Evolutionary conservation across 2,797 vertebrate genomes (phyloP).

Genomic region (Gobio occitaniae): DNA sequence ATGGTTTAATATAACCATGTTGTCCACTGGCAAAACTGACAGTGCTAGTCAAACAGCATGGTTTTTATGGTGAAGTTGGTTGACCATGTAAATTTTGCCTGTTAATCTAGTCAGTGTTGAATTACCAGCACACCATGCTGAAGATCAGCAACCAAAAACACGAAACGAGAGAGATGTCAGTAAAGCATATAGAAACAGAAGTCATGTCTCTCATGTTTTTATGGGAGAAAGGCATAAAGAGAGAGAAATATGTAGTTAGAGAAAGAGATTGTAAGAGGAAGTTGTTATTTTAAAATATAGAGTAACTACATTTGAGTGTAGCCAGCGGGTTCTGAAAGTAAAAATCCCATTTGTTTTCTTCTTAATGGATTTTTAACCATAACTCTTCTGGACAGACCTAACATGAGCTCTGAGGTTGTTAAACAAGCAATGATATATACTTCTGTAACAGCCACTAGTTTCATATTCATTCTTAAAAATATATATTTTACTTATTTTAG

Average conservation of each 20-base stretch:
- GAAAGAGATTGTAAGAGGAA: neutral
- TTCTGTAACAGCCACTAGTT: neutral
- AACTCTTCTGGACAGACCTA: neutral
- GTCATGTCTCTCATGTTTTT: neutral
- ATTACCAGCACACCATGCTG: neutral
- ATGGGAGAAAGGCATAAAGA: conserved; percentile 6
- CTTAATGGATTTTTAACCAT: conserved; percentile 6
- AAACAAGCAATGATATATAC: neutral
- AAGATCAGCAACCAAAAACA: neutral
- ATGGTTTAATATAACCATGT: neutral
- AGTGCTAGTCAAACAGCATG: neutral
- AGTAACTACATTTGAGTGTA: neutral
- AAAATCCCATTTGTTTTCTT: conserved; percentile 29
- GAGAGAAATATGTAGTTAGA: neutral
- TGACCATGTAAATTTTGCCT: neutral
- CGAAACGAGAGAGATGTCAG: neutral
- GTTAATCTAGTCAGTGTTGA: neutral
- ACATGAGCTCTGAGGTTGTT: conserved; percentile 1
- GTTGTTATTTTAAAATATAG: neutral
- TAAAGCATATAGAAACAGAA: neutral
- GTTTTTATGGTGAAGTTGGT: neutral
- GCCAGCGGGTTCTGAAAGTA: conserved; percentile 10
- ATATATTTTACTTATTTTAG: neutral
- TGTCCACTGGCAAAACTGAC: neutral
- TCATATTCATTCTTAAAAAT: neutral